Conservation (phyloP, 2,797 vertebrate species). For the Anomalospiza imberbis region DNA sequence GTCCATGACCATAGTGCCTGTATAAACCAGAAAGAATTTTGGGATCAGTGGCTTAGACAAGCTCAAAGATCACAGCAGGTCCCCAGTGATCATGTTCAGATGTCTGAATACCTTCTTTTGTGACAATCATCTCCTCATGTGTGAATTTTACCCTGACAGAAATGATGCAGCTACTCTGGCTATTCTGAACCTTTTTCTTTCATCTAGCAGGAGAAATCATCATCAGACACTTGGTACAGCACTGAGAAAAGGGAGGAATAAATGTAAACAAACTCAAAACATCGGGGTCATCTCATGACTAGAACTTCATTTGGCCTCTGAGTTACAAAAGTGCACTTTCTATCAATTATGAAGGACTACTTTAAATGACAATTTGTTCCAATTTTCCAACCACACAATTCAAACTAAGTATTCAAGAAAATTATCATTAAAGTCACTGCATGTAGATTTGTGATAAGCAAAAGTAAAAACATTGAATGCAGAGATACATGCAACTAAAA, state of each 20-base stretch:
- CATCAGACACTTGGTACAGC: background rate
- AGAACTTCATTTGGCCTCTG: background rate
- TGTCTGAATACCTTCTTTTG: background rate
- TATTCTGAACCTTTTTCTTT: background rate
- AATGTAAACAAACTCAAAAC: background rate
- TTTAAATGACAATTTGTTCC: background rate
- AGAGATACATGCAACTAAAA: background rate
- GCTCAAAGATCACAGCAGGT: background rate
- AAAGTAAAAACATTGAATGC: background rate
- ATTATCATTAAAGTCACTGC: background rate
- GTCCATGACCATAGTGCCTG: background rate
- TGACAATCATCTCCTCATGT: fast-evolving
- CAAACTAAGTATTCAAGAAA: background rate
- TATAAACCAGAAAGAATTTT: background rate
- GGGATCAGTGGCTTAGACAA: background rate
- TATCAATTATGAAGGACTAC: background rate
- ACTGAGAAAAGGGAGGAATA: background rate
- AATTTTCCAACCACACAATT: background rate
- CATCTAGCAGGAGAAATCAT: background rate
- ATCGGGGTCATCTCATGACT: background rate
- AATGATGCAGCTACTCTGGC: background rate
- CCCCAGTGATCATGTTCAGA: background rate
- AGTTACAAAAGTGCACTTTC: background rate
- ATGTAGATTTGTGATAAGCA: background rate
- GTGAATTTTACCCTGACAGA: background rate